Base-by-base conservation (phyloP, 2,888 invertebrate genomes). In the Palloptera scutellata region DNA sequence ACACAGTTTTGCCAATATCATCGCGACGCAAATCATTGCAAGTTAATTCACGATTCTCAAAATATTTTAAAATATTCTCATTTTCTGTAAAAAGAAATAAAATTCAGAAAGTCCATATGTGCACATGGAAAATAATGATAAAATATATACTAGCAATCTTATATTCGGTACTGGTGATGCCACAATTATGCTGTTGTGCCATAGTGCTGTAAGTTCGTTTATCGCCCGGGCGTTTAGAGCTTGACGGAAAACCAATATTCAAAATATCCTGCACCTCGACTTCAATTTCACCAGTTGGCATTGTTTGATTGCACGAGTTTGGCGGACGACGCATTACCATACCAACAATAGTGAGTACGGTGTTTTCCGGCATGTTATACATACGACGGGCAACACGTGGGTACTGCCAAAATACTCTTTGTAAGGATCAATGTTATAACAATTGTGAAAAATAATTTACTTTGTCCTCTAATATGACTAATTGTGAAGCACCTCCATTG, bases 401-500 rank as follows among this genome's bases (percentile, higher is more conserved):
- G 74, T 84, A 79, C 79, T 84, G 45, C 55, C 17, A 19, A 20
- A 40, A n/a, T 41, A 17, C 5, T 15, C 40, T 13, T n/a, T 1
- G 6, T 20, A 20, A n/a, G n/a, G 52, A 45, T 19, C 19, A 52
- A 19, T 53, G 11, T 17, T 40, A 55, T 19, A 43, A 15, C 0
- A 3, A 45, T 60, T 41, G 4, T 51, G n/a, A 45, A 10, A 61
- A 58, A 43, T 10, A 67, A 30, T 52, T 41, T 69, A 78, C 80
- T 70, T 79, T 81, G 64, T 84, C 84, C 63, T 84, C 83, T 30
- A 79, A 74, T 17, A 84, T 80, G 9, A 88, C 83, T 55, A 90
- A 80, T 79, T 92, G 91, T 12, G 88, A 88, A 3, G 84, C 80
- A 3, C 91, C 91, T 3, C 91, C 91, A 76, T 88, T 87, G 9